These are phyloP conservation scores for Apis dorsata DNA, from an alignment of 1,140 invertebrate species.

Conservation along the genomic window DNA sequence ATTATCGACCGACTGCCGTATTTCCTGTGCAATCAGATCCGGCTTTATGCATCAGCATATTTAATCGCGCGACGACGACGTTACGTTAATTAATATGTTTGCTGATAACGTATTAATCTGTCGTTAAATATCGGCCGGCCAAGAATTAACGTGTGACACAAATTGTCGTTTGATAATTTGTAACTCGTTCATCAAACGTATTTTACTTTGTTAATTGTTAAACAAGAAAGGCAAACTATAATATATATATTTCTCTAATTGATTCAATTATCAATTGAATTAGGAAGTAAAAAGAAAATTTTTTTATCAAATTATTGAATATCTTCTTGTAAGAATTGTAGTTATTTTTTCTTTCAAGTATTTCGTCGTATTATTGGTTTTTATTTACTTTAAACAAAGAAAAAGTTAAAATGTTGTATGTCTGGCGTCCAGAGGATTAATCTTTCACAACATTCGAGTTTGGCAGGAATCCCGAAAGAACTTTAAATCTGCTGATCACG, in stretches of 20 bases:
- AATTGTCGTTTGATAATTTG: not conserved
- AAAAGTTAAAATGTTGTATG: not conserved
- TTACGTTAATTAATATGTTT: slow-evolving; percentile 28
- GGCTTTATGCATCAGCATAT: slow-evolving; percentile 21
- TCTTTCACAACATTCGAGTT: not conserved
- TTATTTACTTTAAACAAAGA: slow-evolving; percentile 1
- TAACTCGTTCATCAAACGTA: not conserved
- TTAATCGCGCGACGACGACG: not conserved
- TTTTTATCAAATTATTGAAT: no score
- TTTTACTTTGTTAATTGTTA: slow-evolving; percentile 4
- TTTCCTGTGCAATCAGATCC: slow-evolving; percentile 3
- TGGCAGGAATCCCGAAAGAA: slow-evolving; percentile 23
- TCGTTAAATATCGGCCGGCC: not conserved
- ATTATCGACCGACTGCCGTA: slow-evolving; percentile 12
- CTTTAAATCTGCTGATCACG: not conserved
- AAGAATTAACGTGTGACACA: slow-evolving; percentile 1
- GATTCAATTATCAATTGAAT: no score
- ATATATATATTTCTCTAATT: no score
- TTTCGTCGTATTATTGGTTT: not conserved
- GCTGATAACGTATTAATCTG: slow-evolving; percentile 24
- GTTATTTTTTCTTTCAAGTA: not conserved
- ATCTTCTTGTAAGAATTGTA: no score
- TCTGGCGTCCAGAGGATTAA: not conserved
- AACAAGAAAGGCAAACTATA: no score
- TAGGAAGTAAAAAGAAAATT: no score